Evolutionary conservation across 2,113 vertebrate species (phyloP).

Genomic region (Lanius ludovicianus): DNA sequence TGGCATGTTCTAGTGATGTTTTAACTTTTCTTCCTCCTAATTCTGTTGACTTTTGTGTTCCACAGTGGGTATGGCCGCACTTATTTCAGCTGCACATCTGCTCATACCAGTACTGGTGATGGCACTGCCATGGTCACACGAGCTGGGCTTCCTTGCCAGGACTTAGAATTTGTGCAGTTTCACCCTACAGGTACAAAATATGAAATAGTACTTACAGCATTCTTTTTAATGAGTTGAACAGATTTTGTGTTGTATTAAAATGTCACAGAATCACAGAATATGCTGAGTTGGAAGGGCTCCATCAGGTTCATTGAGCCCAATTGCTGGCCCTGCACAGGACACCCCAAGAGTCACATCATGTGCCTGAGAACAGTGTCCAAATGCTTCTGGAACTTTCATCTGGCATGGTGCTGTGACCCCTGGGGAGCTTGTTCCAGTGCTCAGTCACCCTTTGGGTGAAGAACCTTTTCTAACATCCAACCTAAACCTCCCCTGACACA

Average conservation of each 20-base stretch:
- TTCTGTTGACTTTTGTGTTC: neutral
- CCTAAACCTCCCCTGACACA: neutral
- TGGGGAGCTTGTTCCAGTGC: neutral
- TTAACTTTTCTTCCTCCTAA: neutral
- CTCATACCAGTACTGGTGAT: slow-evolving; percentile 94
- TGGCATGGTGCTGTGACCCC: neutral
- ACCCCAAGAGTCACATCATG: neutral
- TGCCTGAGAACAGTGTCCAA: neutral
- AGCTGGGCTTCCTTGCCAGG: slow-evolving; percentile 94
- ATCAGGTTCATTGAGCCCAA: accelerated
- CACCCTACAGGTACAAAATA: slow-evolving; percentile 90
- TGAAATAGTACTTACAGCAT: neutral
- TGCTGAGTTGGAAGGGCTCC: neutral
- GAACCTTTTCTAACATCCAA: neutral
- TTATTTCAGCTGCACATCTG: slow-evolving; percentile 97
- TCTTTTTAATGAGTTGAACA: neutral
- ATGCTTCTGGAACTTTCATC: neutral
- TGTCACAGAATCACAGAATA: neutral
- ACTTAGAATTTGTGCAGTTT: slow-evolving; percentile 97
- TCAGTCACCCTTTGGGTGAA: neutral
- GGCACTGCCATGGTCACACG: slow-evolving; percentile 94
- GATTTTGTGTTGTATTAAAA: neutral
- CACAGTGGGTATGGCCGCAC: slow-evolving; percentile 91
- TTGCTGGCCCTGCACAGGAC: neutral
- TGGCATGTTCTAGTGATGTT: neutral